A percentile compares a stretch with the other conserved stretches of the same genome.
Conservation (phyloP, 2,797 vertebrate genomes). For the Tapirus indicus region DNA sequence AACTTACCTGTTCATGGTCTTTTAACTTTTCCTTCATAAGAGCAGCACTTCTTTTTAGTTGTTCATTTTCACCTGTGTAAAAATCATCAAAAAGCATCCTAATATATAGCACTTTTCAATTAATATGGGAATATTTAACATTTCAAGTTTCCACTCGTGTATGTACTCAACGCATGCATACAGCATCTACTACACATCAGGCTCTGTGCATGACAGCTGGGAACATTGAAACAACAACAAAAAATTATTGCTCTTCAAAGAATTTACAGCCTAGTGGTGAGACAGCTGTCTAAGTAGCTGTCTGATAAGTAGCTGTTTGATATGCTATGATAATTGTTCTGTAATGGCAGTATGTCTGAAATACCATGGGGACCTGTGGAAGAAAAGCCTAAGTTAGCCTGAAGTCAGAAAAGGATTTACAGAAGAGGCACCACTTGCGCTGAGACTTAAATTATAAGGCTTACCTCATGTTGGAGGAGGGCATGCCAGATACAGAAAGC, state of each 20-base stretch:
- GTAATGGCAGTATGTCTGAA: not conserved
- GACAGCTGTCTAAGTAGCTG: not conserved
- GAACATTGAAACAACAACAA: not conserved
- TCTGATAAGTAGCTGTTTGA: not conserved
- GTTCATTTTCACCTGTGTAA: slow-evolving; percentile 88
- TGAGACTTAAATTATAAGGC: not conserved
- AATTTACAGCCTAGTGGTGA: not conserved
- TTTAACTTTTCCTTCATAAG: slow-evolving; percentile 86
- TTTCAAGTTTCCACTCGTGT: not conserved
- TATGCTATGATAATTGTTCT: not conserved
- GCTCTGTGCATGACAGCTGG: not conserved
- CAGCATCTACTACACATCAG: not conserved
- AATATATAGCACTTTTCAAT: slow-evolving; percentile 12
- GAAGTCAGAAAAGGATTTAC: not conserved
- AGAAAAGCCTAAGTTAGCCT: not conserved
- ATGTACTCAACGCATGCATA: not conserved
- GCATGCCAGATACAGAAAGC: not conserved
- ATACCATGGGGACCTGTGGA: not conserved
- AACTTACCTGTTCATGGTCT: slow-evolving; percentile 84
- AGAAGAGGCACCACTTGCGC: not conserved
- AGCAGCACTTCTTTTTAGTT: slow-evolving; percentile 83
- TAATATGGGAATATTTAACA: not conserved
- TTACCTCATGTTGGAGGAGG: not conserved
- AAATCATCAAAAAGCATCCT: slow-evolving; percentile 57
- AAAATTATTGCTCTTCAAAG: not conserved